Evolutionary conservation across 2,113 vertebrate genomes (phyloP), one percentile per base, ranked within the genome.

Genomic region (Salminus brasiliensis): DNA sequence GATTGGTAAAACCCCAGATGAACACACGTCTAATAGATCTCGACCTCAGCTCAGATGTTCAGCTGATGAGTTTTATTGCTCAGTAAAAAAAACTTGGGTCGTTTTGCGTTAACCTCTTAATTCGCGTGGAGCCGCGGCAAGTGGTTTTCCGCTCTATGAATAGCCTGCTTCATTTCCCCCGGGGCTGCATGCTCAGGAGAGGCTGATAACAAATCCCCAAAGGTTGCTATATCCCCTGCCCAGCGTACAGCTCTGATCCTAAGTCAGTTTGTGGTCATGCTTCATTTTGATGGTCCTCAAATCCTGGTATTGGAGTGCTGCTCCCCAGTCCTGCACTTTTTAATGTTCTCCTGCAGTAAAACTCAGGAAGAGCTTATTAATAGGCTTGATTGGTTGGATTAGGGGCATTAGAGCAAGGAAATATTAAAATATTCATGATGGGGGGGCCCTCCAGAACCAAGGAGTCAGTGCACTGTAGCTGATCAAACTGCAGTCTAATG

Each of bases 111-210:
- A 34, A 16, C 30, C 16, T 34, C 16, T 34, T 63, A 63, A 63
- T 63, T 36, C 18, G 30, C 59, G 16, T 30, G 30, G 30, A 62
- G 15, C 8, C 18, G 30, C 60, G 6, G 10, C 36, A 18, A 32
- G 60, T 63, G 60, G 36, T 63, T 63, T 63, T 63, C 60, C 13
- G 16, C 13, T 21, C 30, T 63, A 63, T 63, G 60, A 63, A 63
- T 36, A 34, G 32, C 60, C 5, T 21, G 60, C 30, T 32, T 63
- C 34, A 66, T 39, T 66, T 66, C n/a, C 36, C 30, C 32, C 23
- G 12, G n/a, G 32, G 62, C 62, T 66, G 34, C 21, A 8, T 27
- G 34, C 32, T 23, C 32, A 39, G 32, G 2, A 66, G 34, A 39
- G 62, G 16, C 34, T 39, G 32, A 66, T 66, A 66, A 39, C 32